These are phyloP conservation scores for Antrozous pallidus DNA, from an alignment of 2,797 vertebrate species.

Conservation along the genomic window DNA sequence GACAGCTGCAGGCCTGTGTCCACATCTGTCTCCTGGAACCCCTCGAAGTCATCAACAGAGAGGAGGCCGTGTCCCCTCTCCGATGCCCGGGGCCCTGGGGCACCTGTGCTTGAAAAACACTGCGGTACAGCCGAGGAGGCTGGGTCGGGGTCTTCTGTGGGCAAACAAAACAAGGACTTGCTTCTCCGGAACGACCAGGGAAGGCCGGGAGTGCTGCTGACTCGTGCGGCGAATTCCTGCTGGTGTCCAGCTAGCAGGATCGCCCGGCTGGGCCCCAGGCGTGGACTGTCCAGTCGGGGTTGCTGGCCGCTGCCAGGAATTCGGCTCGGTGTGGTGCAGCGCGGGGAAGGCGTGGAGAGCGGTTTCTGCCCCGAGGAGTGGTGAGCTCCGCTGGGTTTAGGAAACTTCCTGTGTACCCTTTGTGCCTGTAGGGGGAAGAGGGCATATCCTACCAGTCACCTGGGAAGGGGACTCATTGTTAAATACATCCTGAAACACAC, in stretches of 20 bases:
- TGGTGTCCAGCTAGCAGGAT: slow-evolving; percentile 53
- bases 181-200: slow-evolving; percentile 85
- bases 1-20: slow-evolving; percentile 91
- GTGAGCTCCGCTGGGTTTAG: slow-evolving; percentile 67
- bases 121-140: slow-evolving; percentile 73
- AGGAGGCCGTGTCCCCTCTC: slow-evolving; percentile 77
- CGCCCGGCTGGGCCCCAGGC: slow-evolving; percentile 52
- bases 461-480: neutral
- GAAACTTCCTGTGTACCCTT: slow-evolving; percentile 76
- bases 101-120: slow-evolving; percentile 71
- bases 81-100: slow-evolving; percentile 35
- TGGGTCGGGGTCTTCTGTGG: slow-evolving; percentile 80
- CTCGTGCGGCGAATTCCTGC: slow-evolving; percentile 49
- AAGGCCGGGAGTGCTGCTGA: slow-evolving; percentile 57
- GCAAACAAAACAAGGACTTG: slow-evolving; percentile 90
- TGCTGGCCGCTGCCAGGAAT: slow-evolving; percentile 71
- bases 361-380: slow-evolving; percentile 67
- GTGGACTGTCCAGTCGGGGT: slow-evolving; percentile 47
- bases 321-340: slow-evolving; percentile 68
- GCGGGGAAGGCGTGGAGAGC: slow-evolving; percentile 60
- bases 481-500: neutral
- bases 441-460: slow-evolving; percentile 66
- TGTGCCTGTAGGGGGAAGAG: slow-evolving; percentile 79
- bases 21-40: slow-evolving; percentile 93
- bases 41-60: slow-evolving; percentile 89